Base-by-base conservation (phyloP, 2,797 vertebrate species). In the Micropoecilia bifurca region DNA sequence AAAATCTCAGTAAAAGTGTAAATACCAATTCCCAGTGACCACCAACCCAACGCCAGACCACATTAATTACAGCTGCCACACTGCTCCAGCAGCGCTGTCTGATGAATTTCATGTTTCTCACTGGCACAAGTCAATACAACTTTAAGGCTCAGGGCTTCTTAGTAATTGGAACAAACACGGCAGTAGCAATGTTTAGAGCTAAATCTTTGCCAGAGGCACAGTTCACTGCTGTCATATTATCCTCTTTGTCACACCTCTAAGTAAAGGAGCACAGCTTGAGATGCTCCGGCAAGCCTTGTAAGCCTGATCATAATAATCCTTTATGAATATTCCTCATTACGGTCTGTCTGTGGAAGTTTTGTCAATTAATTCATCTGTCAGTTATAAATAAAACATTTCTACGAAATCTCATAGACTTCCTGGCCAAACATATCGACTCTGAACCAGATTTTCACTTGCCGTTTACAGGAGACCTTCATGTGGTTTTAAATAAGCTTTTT, bases 111-210 rank as follows among this genome's bases (percentile, higher is more conserved):
- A 89, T 80, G 89, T 89, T 87, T 91, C 87, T 89, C 88, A 77
- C 89, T 89, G 87, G 89, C 91, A 90, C 86, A 74, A 96, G 96
- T 97, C 96, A 96, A 96, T 97, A 96, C 76, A 92, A 93, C 94
- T 96, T 96, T 95, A 96, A 93, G 95, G 96, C 94, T 97, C 95
- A 96, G 87, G 94, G 95, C 89, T 94, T 96, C 94, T 94, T 93
- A 95, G 95, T 97, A 97, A 97, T 97, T 97, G 96, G 96, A 97
- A 97, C 96, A 93, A 93, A 96, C 89, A 92, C 95, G 90, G 94
- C 92, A 95, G 94, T 88, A 86, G 88, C 90, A 82, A 92, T 92
- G 90, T 91, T 91, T 90, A 89, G 82, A 85, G 83, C 86, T 75
- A 90, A 94, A 88, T 93, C 90, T 93, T 90, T 88, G 90, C 91